Conservation (phyloP, 2,888 invertebrate genomes). For the Octonoba sinensis region DNA sequence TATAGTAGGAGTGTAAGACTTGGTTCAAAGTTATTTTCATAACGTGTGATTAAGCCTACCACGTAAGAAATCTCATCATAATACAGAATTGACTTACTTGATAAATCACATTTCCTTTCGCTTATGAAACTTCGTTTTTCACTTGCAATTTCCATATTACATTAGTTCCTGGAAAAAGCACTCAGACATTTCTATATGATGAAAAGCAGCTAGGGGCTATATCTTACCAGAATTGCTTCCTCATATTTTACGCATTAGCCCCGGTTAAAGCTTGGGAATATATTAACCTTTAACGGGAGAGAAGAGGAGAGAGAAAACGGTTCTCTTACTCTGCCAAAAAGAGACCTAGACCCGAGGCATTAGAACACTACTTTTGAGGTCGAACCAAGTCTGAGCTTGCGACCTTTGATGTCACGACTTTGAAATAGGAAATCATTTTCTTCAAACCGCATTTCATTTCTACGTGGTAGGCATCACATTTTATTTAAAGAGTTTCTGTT, state of each 20-base stretch:
- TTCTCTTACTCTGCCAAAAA: neutral
- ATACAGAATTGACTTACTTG: no score
- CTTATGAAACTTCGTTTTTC: no score
- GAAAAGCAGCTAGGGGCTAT: neutral
- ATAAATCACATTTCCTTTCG: no score
- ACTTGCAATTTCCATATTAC: no score
- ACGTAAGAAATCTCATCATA: no score
- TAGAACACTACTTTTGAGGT: neutral
- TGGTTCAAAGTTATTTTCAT: no score
- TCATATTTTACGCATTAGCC: slow-evolving; percentile 13
- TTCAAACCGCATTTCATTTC: neutral
- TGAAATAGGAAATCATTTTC: slow-evolving; percentile 36
- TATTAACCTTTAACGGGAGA: slow-evolving; percentile 33
- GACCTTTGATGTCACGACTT: slow-evolving; percentile 27
- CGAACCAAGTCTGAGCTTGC: slow-evolving; percentile 5
- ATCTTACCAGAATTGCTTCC: slow-evolving; percentile 36
- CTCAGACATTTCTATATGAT: no score
- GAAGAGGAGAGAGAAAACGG: neutral
- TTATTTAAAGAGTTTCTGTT: no score
- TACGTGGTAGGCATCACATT: no score
- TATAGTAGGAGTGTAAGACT: no score
- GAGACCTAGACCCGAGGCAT: neutral
- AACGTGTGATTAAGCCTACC: no score
- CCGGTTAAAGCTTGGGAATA: slow-evolving; percentile 40
- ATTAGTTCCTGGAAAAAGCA: no score